phyloP scores from a whole-genome alignment of 1,140 invertebrate species.

The Drosophila sulfurigaster region DNA sequence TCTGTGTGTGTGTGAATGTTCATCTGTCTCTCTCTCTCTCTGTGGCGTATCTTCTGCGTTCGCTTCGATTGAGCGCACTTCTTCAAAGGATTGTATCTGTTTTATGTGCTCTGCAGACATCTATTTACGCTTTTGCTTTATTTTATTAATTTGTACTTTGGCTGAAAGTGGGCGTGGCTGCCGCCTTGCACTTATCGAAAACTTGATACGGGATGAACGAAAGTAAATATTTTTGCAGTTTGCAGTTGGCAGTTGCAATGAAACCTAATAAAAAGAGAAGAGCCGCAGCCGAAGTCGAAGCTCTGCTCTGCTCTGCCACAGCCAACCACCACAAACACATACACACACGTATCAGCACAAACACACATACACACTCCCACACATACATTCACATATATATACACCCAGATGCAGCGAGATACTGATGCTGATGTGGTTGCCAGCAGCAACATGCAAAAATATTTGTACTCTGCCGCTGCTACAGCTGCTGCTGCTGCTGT shows the following conservation, averaged over 20 bases:
- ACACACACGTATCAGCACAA: background rate
- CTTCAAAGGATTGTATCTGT: conserved; percentile 50
- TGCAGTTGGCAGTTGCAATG: conserved; percentile 29
- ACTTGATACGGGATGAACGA: conserved; percentile 71
- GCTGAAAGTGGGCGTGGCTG: too few relatives aligned
- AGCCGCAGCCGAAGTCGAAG: too few relatives aligned
- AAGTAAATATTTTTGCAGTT: conserved; percentile 69
- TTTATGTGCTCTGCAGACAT: background rate
- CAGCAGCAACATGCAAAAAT: conserved; percentile 60
- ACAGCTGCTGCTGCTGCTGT: conserved; percentile 34
- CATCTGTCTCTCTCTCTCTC: conserved; percentile 1
- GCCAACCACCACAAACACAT: conserved; percentile 12
- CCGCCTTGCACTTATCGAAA: conserved; percentile 58
- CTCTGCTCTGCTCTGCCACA: background rate
- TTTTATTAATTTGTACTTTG: conserved; percentile 55
- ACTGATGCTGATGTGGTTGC: conserved; percentile 31
- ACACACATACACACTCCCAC: background rate
- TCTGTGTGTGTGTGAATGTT: background rate
- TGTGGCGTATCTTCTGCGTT: conserved; percentile 2
- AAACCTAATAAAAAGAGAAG: conserved; percentile 57
- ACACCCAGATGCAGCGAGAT: background rate
- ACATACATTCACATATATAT: conserved; percentile 3
- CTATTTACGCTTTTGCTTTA: background rate
- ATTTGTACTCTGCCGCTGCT: conserved; percentile 63
- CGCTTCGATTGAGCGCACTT: conserved; percentile 56